phyloP scores from a whole-genome alignment of 2,797 vertebrate species.

The Phataginus tricuspis region DNA sequence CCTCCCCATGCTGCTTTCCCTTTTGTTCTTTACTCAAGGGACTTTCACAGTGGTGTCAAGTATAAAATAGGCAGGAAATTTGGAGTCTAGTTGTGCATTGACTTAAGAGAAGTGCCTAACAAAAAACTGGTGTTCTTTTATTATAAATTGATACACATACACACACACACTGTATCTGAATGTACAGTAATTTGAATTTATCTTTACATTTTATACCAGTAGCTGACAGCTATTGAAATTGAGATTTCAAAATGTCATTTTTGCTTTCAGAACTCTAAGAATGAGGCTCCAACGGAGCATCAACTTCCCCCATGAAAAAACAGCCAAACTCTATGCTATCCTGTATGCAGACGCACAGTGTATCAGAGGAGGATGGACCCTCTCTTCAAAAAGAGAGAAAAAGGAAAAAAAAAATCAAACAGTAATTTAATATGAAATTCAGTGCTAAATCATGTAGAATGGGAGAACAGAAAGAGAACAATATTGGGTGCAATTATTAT shows the following conservation, averaged over 20 bases:
- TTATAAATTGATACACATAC: neutral
- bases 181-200: neutral
- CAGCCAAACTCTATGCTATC: neutral
- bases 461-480: neutral
- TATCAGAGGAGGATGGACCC: neutral
- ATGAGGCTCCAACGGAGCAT: neutral
- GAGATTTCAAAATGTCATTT: neutral
- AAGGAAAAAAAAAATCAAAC: neutral
- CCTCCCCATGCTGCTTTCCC: neutral
- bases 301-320: neutral
- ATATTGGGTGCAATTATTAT: neutral
- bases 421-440: neutral
- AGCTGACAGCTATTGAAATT: neutral
- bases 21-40: neutral
- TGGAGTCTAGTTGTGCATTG: neutral
- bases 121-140: neutral
- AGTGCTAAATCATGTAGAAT: neutral
- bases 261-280: conserved; percentile 15
- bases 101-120: neutral
- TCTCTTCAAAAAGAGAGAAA: neutral
- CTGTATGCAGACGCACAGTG: neutral
- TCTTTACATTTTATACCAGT: neutral
- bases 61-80: neutral
- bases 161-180: neutral
- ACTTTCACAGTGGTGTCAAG: neutral